Conservation (phyloP, 1,140 invertebrate species). For the Drosophila murphyi region DNA sequence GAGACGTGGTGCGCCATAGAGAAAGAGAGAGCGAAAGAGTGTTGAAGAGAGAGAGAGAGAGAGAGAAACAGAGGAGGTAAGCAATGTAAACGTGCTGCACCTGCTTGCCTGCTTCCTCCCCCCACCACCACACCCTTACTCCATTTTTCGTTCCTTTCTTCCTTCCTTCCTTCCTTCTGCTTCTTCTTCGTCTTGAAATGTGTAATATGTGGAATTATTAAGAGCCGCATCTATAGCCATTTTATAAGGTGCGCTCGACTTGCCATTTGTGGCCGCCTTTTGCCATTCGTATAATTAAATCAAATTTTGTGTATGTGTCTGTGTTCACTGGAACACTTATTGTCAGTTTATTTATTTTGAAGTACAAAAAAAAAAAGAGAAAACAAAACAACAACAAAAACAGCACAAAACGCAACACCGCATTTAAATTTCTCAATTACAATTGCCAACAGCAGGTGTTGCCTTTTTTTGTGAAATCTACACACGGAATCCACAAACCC, state of each 20-base stretch:
- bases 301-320: constrained; percentile 3
- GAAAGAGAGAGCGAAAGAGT: constrained; percentile 1
- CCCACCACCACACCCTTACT: not conserved
- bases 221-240: constrained; percentile 27
- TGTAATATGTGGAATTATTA: constrained; percentile 43
- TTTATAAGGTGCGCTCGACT: constrained; percentile 27
- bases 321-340: not conserved
- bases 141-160: constrained; percentile 8
- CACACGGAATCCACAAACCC: not conserved
- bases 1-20: not conserved
- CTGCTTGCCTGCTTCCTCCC: constrained; percentile 9
- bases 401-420: not conserved
- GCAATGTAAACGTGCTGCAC: constrained; percentile 26
- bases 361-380: constrained; percentile 31
- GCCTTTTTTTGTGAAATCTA: not conserved
- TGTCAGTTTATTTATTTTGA: constrained; percentile 9
- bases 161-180: not conserved
- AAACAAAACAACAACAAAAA: not conserved
- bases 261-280: constrained; percentile 13
- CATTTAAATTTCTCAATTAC: constrained; percentile 38
- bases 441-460: constrained; percentile 34
- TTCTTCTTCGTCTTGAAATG: constrained; percentile 1
- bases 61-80: constrained; percentile 19
- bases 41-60: not conserved
- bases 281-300: constrained; percentile 21